phyloP scores from a whole-genome alignment of 2,113 vertebrate species.

The Gorsachius goisagi region DNA sequence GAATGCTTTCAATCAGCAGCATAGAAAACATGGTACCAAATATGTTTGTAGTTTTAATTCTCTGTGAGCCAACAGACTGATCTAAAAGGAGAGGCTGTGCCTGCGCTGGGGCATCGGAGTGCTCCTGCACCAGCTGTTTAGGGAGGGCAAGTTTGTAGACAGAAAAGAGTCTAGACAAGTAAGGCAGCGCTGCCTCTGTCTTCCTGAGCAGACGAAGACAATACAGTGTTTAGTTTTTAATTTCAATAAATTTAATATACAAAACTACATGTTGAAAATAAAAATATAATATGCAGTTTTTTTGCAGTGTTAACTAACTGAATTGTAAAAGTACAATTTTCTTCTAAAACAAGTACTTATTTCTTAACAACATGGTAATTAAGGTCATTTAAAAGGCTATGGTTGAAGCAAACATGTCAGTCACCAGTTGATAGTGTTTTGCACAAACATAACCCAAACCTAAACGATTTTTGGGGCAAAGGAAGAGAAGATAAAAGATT shows the following conservation, averaged over 20 bases:
- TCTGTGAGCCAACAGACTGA: not conserved
- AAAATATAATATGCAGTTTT: conserved; percentile 71
- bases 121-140: not conserved
- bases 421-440: conserved; percentile 68
- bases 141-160: not conserved
- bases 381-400: conserved; percentile 73
- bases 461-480: conserved; percentile 47
- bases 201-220: conserved; percentile 61
- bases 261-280: conserved; percentile 78
- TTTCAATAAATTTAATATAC: conserved; percentile 75
- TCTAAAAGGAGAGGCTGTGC: not conserved
- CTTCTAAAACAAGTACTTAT: conserved; percentile 70
- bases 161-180: not conserved
- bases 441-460: conserved; percentile 58
- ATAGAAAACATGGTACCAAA: not conserved
- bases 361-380: conserved; percentile 73
- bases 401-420: conserved; percentile 71
- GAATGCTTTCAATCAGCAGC: not conserved
- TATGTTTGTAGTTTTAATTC: not conserved
- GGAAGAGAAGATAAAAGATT: conserved; percentile 42
- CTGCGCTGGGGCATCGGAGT: not conserved
- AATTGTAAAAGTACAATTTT: conserved; percentile 75
- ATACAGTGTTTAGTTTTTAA: conserved; percentile 65
- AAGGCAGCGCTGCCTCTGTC: conserved; percentile 45
- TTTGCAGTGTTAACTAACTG: conserved; percentile 75